These are phyloP conservation scores for Picathartes gymnocephalus DNA, from an alignment of 2,113 vertebrate species.

Conservation along the genomic window DNA sequence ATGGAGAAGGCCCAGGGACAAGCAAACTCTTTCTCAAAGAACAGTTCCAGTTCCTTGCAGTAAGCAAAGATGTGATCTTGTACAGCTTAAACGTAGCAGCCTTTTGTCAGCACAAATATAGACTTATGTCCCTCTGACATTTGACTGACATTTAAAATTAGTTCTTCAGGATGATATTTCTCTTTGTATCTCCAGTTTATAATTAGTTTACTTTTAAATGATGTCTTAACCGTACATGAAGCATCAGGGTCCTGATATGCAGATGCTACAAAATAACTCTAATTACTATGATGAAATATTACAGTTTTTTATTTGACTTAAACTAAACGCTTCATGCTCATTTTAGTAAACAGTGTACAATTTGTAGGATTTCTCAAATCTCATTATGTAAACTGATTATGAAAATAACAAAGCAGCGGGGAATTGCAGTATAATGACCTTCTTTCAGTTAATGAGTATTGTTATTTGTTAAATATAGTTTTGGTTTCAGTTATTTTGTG, in stretches of 20 bases:
- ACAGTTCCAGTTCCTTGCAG: neutral
- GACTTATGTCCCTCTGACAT: neutral
- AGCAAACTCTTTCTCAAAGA: neutral
- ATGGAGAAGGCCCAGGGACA: neutral
- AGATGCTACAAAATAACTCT: neutral
- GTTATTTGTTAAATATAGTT: neutral
- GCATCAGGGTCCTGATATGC: neutral
- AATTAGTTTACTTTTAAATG: neutral
- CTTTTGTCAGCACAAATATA: neutral
- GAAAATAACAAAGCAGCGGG: neutral
- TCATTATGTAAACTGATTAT: neutral
- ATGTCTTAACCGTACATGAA: neutral
- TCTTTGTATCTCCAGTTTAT: neutral
- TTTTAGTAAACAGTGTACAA: neutral
- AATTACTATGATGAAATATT: neutral
- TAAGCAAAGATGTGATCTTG: neutral
- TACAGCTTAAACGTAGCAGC: neutral
- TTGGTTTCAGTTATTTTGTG: neutral
- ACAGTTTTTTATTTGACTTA: neutral
- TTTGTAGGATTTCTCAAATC: neutral
- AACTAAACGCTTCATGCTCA: neutral
- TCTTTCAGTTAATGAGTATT: neutral
- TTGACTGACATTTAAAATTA: neutral
- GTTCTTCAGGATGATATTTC: neutral
- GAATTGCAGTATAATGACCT: conserved; percentile 7